phyloP scores from a whole-genome alignment of 1,140 invertebrate species.

The Caenorhabditis elegans region DNA sequence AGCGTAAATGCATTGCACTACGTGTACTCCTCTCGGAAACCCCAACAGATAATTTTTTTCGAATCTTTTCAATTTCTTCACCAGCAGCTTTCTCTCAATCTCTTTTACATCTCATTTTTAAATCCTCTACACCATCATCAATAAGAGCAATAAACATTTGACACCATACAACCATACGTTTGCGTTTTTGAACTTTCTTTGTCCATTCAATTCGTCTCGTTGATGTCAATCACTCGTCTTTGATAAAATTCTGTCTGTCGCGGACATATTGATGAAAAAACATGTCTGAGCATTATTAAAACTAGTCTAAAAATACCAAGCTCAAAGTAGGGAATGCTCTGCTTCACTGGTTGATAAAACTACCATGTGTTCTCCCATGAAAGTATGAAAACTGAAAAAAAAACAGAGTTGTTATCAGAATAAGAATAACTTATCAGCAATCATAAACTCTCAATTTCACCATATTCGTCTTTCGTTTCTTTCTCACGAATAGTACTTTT shows the following conservation, averaged over 20 bases:
- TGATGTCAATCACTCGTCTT: neutral
- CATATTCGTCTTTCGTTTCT: neutral
- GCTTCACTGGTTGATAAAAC: no score
- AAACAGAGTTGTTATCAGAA: neutral
- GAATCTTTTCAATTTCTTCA: neutral
- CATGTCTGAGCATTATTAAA: neutral
- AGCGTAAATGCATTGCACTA: neutral
- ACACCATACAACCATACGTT: neutral
- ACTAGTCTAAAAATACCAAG: neutral
- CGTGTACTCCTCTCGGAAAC: neutral
- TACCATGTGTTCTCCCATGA: no score
- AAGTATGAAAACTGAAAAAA: neutral
- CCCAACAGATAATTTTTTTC: neutral
- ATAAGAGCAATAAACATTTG: slow-evolving; percentile 11
- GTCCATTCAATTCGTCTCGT: neutral
- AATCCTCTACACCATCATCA: neutral
- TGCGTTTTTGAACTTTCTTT: neutral
- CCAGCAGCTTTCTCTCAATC: neutral
- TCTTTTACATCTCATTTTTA: neutral
- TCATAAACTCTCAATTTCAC: neutral
- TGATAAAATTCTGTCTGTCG: neutral
- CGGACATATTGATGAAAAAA: neutral
- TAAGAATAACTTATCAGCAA: neutral
- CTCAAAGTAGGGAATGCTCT: neutral
- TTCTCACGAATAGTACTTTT: neutral